A percentile compares a stretch with the other conserved stretches of the same genome.
phyloP scores from a whole-genome alignment of 2,797 vertebrate genomes.

The Mus spretus region DNA sequence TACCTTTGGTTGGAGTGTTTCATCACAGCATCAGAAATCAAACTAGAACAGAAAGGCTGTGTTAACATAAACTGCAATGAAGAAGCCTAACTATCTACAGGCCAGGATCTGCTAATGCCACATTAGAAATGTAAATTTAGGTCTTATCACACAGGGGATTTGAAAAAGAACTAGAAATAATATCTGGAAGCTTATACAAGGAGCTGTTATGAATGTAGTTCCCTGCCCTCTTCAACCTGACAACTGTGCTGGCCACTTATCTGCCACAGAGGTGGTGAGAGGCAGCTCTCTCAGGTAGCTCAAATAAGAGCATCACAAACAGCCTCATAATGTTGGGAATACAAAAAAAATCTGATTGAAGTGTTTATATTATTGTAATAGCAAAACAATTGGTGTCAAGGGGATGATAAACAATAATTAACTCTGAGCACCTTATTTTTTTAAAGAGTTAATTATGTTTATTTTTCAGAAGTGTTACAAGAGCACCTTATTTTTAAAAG shows the following conservation, averaged over 20 bases:
- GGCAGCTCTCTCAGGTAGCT: neutral
- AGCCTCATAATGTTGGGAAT: neutral
- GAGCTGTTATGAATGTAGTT: neutral
- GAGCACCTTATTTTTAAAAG: neutral
- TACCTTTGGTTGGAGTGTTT: neutral
- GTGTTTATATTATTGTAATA: neutral
- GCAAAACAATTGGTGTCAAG: neutral
- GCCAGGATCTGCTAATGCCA: neutral
- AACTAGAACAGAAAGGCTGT: neutral
- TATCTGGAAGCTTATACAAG: neutral
- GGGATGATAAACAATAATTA: neutral
- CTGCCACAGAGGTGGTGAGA: neutral
- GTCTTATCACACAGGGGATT: neutral
- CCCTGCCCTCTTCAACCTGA: neutral
- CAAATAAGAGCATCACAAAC: neutral
- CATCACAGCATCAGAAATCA: neutral
- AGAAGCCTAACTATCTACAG: neutral
- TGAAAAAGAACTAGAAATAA: neutral
- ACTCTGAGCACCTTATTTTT: neutral
- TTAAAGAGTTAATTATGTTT: too few relatives aligned
- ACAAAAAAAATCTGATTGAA: neutral
- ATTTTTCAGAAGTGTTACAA: too few relatives aligned
- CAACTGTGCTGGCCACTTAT: neutral
- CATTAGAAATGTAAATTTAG: neutral
- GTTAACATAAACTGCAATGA: neutral